Evolutionary conservation across 2,797 vertebrate species (phyloP).

Genomic region (Denticeps clupeoides): DNA sequence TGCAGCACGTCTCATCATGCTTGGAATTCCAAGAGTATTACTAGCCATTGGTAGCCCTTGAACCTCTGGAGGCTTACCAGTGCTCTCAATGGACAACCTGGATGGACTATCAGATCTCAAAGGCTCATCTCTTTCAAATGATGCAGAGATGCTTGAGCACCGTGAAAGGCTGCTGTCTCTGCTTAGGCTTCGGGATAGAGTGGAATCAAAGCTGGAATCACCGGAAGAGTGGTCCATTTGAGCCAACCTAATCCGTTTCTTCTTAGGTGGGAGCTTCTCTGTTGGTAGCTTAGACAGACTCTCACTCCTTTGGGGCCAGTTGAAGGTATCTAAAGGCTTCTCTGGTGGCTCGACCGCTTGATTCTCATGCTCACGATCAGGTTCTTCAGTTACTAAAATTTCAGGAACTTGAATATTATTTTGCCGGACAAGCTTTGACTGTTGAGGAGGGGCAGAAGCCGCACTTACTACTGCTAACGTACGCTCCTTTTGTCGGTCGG

Average conservation of each 20-base stretch:
- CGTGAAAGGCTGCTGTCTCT: slow-evolving; percentile 88
- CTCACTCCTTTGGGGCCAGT: slow-evolving; percentile 92
- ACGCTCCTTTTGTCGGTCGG: slow-evolving; percentile 48
- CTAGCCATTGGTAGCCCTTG: slow-evolving; percentile 66
- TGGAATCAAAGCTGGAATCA: slow-evolving; percentile 88
- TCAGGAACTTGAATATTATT: slow-evolving; percentile 96
- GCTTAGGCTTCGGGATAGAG: slow-evolving; percentile 83
- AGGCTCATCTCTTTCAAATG: slow-evolving; percentile 83
- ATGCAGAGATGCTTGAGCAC: slow-evolving; percentile 86
- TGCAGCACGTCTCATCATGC: slow-evolving; percentile 81
- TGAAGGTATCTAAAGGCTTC: slow-evolving; percentile 78
- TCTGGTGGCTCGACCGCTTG: slow-evolving; percentile 67
- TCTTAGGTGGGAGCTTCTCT: slow-evolving; percentile 95
- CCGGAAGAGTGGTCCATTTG: slow-evolving; percentile 92
- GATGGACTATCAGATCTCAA: slow-evolving; percentile 69
- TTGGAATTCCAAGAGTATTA: slow-evolving; percentile 76
- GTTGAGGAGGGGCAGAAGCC: slow-evolving; percentile 53
- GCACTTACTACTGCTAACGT: slow-evolving; percentile 41
- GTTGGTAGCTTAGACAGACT: slow-evolving; percentile 89
- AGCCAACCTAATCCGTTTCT: slow-evolving; percentile 90
- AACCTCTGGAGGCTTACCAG: slow-evolving; percentile 63
- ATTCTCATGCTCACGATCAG: slow-evolving; percentile 77
- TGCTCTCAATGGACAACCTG: slow-evolving; percentile 64
- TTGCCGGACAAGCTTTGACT: slow-evolving; percentile 84
- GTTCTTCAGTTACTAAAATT: slow-evolving; percentile 94